Base-by-base conservation (phyloP, 2,797 vertebrate species). In the Antrozous pallidus region DNA sequence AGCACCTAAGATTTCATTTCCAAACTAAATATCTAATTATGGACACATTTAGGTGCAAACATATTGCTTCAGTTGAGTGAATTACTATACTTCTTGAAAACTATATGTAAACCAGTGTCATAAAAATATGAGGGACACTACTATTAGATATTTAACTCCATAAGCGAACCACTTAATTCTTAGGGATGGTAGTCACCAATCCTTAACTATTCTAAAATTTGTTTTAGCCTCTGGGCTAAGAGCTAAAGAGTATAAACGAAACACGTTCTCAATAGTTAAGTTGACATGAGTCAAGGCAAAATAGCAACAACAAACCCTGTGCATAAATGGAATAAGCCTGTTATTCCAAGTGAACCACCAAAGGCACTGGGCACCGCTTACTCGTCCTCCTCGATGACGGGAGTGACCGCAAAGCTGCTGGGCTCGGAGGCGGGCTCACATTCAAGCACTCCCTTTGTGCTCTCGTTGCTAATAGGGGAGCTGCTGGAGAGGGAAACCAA, bases 401-500 rank as follows among this genome's bases (percentile, higher is more conserved):
- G 97, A 97, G 98, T 96, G 61, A 98, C 98, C 0, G 98, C 85
- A 97, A 99, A 99, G 97, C 24, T 97, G 95, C 97, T 96, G 8
- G 98, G 84, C 95, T 99, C 98, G 0, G 97, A 85, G 16, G 95
- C 74, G 36, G 97, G 96, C 70, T 99, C 98, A 12, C 98, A 98
- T 83, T 99, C 98, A 22, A 98, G 96, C 75, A 97, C 97, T 38
- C 95, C 97, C 96, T 99, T 99, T 96, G 97, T 95, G 97, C 97
- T 98, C 38, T 98, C 98, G 0, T 96, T 96, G 97, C 95, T 98
- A 51, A 98, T 97, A 78, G 98, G 97, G 83, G 98, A 98, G 97
- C 96, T 98, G 98, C 98, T 98, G 97, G 99, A 98, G 96, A 98
- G 97, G 96, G 98, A 98, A 96, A 98, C 98, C 98, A 99, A 91